Conservation (phyloP, 2,888 invertebrate species). For the Diloba caeruleocephala region DNA sequence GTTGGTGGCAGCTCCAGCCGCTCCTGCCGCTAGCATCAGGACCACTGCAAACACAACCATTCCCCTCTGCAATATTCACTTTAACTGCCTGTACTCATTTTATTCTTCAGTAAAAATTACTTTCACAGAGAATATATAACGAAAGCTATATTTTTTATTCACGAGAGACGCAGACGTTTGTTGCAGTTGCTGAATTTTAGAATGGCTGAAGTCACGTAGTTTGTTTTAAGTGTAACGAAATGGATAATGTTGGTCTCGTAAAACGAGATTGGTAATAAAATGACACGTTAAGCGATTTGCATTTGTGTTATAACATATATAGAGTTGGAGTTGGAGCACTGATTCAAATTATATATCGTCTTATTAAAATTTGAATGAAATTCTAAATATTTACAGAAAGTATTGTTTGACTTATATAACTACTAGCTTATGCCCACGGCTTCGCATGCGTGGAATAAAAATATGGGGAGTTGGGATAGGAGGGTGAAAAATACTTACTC, state of each 20-base stretch:
- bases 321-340: neutral
- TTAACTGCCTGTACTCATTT: constrained; percentile 72
- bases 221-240: constrained; percentile 1
- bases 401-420: neutral
- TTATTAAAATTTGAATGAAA: neutral
- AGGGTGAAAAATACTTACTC: no score
- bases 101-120: constrained; percentile 66
- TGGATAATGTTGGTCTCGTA: constrained; percentile 24
- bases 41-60: constrained; percentile 61
- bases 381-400: no score
- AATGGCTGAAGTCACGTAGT: constrained; percentile 34
- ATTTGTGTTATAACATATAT: constrained; percentile 8
- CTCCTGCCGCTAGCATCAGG: constrained; percentile 54
- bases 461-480: no score
- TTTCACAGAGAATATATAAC: constrained; percentile 62
- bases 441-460: no score
- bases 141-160: constrained; percentile 48
- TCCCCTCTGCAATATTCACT: constrained; percentile 68
- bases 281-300: constrained; percentile 35
- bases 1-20: constrained; percentile 41
- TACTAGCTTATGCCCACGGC: neutral
- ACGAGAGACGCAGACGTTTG: constrained; percentile 34
- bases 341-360: neutral
- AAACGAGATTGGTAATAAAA: constrained; percentile 50
- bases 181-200: constrained; percentile 8